Percentiles rank a stretch among this genome's conserved stretches.
phyloP scores from a whole-genome alignment of 2,113 vertebrate species.

The Coptodon rendalli region DNA sequence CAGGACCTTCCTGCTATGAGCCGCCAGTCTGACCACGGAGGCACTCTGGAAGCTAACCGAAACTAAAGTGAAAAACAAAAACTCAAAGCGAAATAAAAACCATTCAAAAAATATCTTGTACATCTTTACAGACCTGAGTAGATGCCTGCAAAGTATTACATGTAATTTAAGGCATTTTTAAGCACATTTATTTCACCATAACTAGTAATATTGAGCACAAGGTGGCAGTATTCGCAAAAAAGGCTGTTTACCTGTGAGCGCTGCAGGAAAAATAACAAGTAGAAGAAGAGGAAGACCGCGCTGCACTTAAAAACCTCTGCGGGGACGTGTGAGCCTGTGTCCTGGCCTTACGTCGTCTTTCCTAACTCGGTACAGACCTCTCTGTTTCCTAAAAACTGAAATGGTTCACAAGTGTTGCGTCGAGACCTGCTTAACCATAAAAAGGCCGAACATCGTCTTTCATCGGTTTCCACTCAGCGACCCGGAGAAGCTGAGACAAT shows the following conservation, averaged over 20 bases:
- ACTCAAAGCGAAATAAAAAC: background rate
- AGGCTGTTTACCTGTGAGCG: background rate
- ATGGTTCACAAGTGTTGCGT: slow-evolving; percentile 28
- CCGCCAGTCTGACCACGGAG: accelerated
- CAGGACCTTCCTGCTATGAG: background rate
- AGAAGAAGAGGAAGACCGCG: background rate
- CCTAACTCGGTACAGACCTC: background rate
- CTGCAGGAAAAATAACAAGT: background rate
- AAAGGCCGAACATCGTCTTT: background rate
- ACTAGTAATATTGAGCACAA: background rate
- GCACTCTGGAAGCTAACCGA: background rate
- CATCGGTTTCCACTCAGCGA: slow-evolving; percentile 7
- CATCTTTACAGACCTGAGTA: background rate
- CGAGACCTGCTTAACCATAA: background rate
- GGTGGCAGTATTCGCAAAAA: background rate
- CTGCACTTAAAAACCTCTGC: background rate
- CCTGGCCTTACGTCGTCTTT: background rate
- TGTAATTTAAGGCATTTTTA: background rate
- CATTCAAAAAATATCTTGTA: background rate
- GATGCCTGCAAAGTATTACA: background rate
- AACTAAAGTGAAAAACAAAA: background rate
- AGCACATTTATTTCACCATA: background rate
- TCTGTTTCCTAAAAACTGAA: background rate
- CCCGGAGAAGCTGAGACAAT: background rate
- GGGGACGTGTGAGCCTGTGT: background rate